phyloP scores from a whole-genome alignment of 2,888 invertebrate species.

The Petrolisthes manimaculis region DNA sequence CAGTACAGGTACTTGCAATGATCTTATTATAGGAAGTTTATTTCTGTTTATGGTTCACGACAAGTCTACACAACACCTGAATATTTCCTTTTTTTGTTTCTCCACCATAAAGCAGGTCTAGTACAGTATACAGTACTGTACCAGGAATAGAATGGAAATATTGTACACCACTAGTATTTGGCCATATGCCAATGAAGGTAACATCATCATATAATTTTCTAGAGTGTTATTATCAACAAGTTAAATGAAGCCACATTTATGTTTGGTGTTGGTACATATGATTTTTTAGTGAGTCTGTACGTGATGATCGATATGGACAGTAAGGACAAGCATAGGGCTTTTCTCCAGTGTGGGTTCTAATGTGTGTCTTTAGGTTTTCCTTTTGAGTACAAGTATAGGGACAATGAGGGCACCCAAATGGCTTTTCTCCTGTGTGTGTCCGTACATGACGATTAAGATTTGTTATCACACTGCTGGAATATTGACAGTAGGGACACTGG shows the following conservation, averaged over 20 bases:
- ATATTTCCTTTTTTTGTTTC: too few relatives aligned
- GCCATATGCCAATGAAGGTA: too few relatives aligned
- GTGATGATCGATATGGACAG: conserved; percentile 51
- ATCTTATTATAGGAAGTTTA: too few relatives aligned
- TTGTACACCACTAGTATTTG: too few relatives aligned
- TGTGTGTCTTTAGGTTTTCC: conserved; percentile 58
- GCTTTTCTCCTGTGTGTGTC: conserved; percentile 58
- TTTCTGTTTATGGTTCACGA: too few relatives aligned
- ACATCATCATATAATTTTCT: too few relatives aligned
- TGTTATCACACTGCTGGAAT: conserved; percentile 45
- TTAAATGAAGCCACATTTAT: background rate
- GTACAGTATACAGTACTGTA: too few relatives aligned
- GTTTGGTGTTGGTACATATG: conserved; percentile 47
- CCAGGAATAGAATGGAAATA: too few relatives aligned
- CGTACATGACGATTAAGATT: conserved; percentile 57
- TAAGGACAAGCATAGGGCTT: conserved; percentile 54
- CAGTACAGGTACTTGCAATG: too few relatives aligned
- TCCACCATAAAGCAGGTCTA: too few relatives aligned
- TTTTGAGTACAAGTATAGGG: conserved; percentile 52
- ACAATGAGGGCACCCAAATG: conserved; percentile 55
- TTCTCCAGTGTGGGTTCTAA: conserved; percentile 55
- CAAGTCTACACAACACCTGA: too few relatives aligned
- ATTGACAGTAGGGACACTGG: conserved; percentile 56
- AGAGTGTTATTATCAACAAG: too few relatives aligned
- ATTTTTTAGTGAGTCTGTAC: conserved; percentile 45